Conservation (phyloP, 2,888 invertebrate species). For the Trissoscelio sp. region DNA sequence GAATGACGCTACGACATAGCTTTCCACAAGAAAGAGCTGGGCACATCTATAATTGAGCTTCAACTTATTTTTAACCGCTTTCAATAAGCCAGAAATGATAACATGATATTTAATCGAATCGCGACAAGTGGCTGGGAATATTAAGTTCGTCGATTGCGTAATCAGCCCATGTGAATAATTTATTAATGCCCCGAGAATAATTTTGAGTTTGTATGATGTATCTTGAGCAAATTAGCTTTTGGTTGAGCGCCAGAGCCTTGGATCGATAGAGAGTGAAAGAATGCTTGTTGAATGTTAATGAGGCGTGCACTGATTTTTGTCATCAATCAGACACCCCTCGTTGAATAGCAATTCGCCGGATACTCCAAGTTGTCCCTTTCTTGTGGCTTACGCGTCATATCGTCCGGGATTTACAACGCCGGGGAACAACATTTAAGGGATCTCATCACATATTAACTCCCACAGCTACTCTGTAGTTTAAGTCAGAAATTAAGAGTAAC, state of each 20-base stretch:
- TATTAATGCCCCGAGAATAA: constrained; percentile 61
- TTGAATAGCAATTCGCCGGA: constrained; percentile 25
- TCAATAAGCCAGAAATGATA: constrained; percentile 36
- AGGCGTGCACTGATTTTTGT: constrained; percentile 49
- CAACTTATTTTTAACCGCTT: constrained; percentile 31
- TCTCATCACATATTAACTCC: constrained; percentile 2
- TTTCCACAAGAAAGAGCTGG: constrained; percentile 33
- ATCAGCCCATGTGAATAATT: constrained; percentile 59
- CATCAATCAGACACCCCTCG: constrained; percentile 38
- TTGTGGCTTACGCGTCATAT: constrained; percentile 6
- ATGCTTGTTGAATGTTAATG: constrained; percentile 53
- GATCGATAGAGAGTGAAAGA: constrained; percentile 59
- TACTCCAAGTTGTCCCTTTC: background rate
- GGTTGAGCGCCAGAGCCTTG: constrained; percentile 66
- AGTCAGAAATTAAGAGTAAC: background rate
- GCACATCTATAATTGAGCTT: background rate
- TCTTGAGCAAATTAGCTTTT: constrained; percentile 67
- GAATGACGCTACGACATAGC: constrained; percentile 9
- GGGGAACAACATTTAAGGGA: constrained; percentile 21
- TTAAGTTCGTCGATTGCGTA: constrained; percentile 30
- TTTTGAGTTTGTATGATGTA: constrained; percentile 66
- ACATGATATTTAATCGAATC: constrained; percentile 36
- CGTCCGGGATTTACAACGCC: background rate
- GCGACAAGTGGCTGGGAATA: constrained; percentile 24
- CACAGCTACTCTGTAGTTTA: constrained; percentile 32